A percentile compares a stretch with the other conserved stretches of the same genome.
Conservation (phyloP, 2,888 invertebrate genomes). For the Plebejus argus region DNA sequence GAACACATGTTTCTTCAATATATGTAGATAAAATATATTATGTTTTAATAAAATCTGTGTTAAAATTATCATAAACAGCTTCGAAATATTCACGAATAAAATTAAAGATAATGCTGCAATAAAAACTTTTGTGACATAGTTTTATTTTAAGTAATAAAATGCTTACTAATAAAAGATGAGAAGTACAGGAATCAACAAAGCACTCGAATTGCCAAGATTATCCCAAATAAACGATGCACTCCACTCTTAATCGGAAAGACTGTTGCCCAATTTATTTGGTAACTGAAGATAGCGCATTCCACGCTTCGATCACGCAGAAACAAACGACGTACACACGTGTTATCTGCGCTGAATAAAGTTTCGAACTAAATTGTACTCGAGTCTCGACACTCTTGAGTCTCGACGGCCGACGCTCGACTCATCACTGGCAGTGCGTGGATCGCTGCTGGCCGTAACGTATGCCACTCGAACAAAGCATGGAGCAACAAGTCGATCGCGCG, state of each 20-base stretch:
- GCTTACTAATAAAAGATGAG: conserved; percentile 4
- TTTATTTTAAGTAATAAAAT: neutral
- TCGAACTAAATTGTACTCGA: conserved; percentile 26
- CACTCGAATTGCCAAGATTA: conserved; percentile 9
- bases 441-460: conserved; percentile 28
- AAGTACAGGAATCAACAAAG: neutral
- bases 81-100: neutral
- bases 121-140: conserved; percentile 17
- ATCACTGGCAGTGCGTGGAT: neutral
- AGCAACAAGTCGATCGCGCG: conserved; percentile 59
- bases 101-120: neutral
- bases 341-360: conserved; percentile 22
- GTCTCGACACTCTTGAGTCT: no score
- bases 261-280: conserved; percentile 26
- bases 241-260: conserved; percentile 12
- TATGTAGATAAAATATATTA: neutral
- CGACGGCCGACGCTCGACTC: neutral
- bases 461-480: conserved; percentile 18
- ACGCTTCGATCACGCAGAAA: conserved; percentile 19
- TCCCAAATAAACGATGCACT: conserved; percentile 24
- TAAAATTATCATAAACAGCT: neutral
- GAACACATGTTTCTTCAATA: neutral
- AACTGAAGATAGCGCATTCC: conserved; percentile 5
- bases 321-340: conserved; percentile 8
- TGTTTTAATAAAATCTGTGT: neutral